Base-by-base conservation (phyloP, 2,113 vertebrate species). In the Acrocephalus kingi region DNA sequence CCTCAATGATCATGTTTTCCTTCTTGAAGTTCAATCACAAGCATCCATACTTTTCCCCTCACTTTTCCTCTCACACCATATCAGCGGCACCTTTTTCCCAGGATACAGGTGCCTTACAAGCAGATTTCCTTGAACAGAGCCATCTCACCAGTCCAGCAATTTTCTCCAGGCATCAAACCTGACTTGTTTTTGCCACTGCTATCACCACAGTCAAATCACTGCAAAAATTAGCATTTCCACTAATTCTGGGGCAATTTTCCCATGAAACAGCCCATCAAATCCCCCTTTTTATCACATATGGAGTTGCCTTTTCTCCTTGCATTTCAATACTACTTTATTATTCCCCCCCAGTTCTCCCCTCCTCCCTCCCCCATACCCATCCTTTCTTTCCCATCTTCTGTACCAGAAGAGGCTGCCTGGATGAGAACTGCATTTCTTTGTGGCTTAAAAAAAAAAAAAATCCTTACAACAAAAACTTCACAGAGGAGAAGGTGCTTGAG, bases 381-480 rank as follows among this genome's bases (percentile, higher is more conserved):
- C 62, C 75, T 68, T 90, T 82, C 55, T 78, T 91, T 66, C 66
- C 62, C n/a, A 28, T 81, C 35, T 87, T 45, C 27, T 72, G 61
- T 69, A n/a, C n/a, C 59, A 75, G 62, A 51, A 95, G 45, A 90
- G 63, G 67, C 63, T 93, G 75, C 66, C 20, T 61, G 68, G 43
- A 86, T 61, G 43, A 93, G 46, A 90, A 84, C 66, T 67, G 33
- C 4, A 0, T 93, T 93, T 80, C 89, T 92, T 93, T 93, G 79
- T 93, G 82, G 61, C 85, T 95, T 66, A 84, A 87, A 89, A 85
- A 58, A 58, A 73, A 76, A 85, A 88, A 90, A 76, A 45, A 9
- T 23, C 39, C 56, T 90, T 86, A 35, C 59, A 96, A 83, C 59
- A 88, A 86, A 85, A 87, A 45, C 82, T 93, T 90, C 82, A 95